Percentiles rank a stretch among this genome's conserved stretches.
Conservation (phyloP, 2,113 vertebrate species). For the Carettochelys insculpta region DNA sequence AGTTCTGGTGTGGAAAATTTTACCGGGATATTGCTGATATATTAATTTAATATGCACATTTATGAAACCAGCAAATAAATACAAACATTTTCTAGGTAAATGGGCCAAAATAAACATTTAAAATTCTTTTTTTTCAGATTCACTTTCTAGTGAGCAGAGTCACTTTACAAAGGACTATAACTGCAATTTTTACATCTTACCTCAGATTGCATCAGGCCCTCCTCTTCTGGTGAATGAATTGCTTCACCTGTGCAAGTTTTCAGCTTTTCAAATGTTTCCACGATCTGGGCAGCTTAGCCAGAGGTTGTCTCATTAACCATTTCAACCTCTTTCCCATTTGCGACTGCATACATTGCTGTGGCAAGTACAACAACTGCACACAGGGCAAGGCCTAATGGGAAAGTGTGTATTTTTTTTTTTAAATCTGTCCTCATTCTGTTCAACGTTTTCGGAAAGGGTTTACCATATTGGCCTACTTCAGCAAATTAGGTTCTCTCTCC, state of each 20-base stretch:
- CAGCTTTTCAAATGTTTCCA: neutral
- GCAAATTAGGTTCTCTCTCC: neutral
- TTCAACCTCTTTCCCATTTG: neutral
- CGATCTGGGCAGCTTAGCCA: neutral
- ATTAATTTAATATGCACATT: neutral
- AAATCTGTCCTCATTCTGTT: neutral
- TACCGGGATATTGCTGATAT: neutral
- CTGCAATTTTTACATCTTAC: neutral
- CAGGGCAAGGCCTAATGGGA: neutral
- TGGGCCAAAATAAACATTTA: neutral
- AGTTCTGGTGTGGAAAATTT: accelerated
- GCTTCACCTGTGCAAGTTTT: neutral
- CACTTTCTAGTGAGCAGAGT: neutral
- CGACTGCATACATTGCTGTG: neutral
- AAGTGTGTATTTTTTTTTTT: neutral
- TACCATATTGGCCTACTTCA: neutral
- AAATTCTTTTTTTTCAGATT: neutral
- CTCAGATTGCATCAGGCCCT: neutral
- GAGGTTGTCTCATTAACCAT: neutral
- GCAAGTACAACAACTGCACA: neutral
- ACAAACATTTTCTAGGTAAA: neutral
- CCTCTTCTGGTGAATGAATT: neutral
- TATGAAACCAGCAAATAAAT: neutral
- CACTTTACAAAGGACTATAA: neutral
- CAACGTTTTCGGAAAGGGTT: neutral